Percentiles rank a stretch among this genome's conserved stretches.
Conservation (phyloP, 2,888 invertebrate species). For the Plebejus melissa region DNA sequence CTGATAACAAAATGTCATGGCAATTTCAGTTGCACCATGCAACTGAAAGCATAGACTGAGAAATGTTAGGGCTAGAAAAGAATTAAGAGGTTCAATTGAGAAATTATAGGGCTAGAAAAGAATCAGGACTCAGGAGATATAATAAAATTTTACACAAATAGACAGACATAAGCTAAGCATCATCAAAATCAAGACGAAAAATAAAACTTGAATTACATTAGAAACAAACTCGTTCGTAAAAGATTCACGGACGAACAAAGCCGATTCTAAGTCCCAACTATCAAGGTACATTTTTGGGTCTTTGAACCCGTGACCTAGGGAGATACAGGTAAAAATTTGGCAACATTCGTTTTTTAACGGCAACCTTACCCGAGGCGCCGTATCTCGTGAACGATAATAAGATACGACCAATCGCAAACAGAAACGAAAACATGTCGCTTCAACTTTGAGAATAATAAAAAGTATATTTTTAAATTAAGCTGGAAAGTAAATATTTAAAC, state of each 20-base stretch:
- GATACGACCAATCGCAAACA: neutral
- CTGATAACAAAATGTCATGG: constrained; percentile 1
- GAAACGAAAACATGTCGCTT: neutral
- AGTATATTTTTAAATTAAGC: neutral
- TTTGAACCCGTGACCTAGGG: constrained; percentile 23
- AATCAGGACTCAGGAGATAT: no score
- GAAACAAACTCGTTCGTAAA: neutral
- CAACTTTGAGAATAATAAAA: neutral
- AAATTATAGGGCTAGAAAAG: no score
- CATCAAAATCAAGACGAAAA: neutral
- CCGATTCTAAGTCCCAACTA: constrained; percentile 18
- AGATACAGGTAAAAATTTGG: constrained; percentile 24
- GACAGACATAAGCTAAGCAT: neutral
- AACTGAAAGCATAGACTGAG: neutral
- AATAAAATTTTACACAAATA: neutral
- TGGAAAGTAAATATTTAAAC: neutral
- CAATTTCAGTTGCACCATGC: neutral
- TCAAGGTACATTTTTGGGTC: constrained; percentile 12
- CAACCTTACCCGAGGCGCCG: neutral
- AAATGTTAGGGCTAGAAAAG: neutral
- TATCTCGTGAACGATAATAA: constrained; percentile 7
- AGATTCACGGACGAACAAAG: neutral
- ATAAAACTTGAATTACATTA: neutral
- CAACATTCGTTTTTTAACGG: constrained; percentile 22
- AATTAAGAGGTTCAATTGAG: neutral